These are phyloP conservation scores for Imbricaverruca yamaguchii DNA, from an alignment of 2,888 invertebrate genomes.

Conservation along the genomic window DNA sequence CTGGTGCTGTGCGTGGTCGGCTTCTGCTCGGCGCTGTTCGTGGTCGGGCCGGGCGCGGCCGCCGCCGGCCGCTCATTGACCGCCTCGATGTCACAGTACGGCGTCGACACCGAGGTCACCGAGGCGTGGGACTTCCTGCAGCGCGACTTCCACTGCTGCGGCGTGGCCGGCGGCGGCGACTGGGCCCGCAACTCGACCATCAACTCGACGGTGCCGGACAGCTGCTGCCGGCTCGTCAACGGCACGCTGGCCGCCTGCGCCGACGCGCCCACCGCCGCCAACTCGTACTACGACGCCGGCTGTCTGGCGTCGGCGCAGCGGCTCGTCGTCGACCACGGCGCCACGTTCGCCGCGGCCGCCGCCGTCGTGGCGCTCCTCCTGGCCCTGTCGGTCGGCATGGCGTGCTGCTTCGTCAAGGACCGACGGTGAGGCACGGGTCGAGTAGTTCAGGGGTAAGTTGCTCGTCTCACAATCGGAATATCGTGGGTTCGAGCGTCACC, in stretches of 20 bases:
- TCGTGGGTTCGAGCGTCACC: no score
- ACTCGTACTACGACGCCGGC: background rate
- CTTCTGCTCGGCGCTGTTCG: constrained; percentile 72
- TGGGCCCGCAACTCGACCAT: constrained; percentile 28
- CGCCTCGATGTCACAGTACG: constrained; percentile 59
- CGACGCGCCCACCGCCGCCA: background rate
- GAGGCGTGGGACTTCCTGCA: constrained; percentile 70
- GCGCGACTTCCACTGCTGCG: constrained; percentile 60
- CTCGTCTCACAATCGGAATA: no score
- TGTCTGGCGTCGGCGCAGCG: background rate
- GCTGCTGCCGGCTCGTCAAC: background rate
- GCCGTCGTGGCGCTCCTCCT: background rate
- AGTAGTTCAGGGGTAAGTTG: no score
- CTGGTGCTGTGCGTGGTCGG: constrained; percentile 72
- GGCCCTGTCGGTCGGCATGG: background rate
- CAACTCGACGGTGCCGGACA: background rate
- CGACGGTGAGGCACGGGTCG: background rate
- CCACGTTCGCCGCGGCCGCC: background rate
- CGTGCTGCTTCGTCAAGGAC: background rate
- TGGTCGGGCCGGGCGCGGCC: constrained; percentile 68
- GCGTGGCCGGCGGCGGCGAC: constrained; percentile 55
- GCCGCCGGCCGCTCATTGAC: constrained; percentile 53
- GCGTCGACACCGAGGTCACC: constrained; percentile 60
- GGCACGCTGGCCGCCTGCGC: background rate
- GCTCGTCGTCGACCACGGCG: background rate